These are phyloP conservation scores for Halichoerus grypus DNA, from an alignment of 2,113 vertebrate genomes.

Conservation along the genomic window DNA sequence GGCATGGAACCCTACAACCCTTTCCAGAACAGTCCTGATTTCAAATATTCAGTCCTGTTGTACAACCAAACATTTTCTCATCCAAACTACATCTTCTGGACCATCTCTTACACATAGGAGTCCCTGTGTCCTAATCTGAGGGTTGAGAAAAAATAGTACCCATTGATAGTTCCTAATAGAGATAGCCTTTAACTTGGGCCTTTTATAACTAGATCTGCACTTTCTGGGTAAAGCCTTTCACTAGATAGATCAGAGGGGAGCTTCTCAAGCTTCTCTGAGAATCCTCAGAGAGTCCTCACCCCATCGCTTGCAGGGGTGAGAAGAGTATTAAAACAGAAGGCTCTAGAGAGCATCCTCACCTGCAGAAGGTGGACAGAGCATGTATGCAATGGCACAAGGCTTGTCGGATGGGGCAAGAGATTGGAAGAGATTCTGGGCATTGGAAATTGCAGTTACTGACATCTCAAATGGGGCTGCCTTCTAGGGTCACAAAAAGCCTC, in stretches of 20 bases:
- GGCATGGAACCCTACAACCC: not conserved
- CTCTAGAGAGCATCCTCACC: not conserved
- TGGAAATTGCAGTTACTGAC: not conserved
- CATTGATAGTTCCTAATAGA: not conserved
- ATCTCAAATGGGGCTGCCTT: too few species aligned
- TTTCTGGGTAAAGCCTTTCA: not conserved
- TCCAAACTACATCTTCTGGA: not conserved
- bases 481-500: not conserved
- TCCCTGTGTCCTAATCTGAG: too few species aligned
- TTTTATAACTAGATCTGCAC: not conserved
- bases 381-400: not conserved
- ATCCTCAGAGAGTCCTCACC: not conserved
- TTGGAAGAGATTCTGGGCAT: not conserved
- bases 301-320: not conserved
- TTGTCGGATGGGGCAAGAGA: not conserved
- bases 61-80: not conserved
- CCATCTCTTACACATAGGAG: not conserved
- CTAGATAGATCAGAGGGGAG: not conserved
- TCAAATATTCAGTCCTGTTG: constrained; percentile 42
- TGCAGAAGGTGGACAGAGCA: not conserved
- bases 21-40: constrained; percentile 69
- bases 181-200: not conserved
- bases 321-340: not conserved
- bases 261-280: not conserved
- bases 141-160: not conserved